Evolutionary conservation across 2,888 invertebrate genomes (phyloP).

Genomic region (Callyntrura sp.): DNA sequence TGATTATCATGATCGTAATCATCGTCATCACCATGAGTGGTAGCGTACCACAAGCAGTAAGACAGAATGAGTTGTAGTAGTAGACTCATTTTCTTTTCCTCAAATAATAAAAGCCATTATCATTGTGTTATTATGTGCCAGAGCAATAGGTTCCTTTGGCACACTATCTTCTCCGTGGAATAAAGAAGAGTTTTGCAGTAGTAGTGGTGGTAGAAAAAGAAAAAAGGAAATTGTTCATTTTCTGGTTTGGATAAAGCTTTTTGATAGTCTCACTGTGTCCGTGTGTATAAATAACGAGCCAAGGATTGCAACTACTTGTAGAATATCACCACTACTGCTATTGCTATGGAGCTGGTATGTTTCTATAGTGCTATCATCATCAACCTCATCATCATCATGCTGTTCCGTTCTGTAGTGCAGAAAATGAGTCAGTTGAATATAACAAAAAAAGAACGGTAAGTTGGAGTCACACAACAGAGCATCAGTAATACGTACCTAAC

Average conservation of each 20-base stretch:
- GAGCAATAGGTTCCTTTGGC: too few species aligned
- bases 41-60: not conserved
- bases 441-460: not conserved
- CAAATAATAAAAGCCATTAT: conserved; percentile 54
- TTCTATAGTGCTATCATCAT: too few species aligned
- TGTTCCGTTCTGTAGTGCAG: not conserved
- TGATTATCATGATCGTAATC: conserved; percentile 21
- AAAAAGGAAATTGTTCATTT: conserved; percentile 70
- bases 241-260: conserved; percentile 55
- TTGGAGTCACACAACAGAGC: too few species aligned
- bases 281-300: conserved; percentile 34
- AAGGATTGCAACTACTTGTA: conserved; percentile 58
- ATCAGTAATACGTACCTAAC: too few species aligned
- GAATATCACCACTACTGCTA: conserved; percentile 35
- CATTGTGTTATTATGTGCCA: conserved; percentile 25
- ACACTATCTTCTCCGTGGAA: not conserved
- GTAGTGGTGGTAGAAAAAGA: too few species aligned
- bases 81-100: conserved; percentile 35
- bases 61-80: too few species aligned
- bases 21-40: not conserved
- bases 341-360: too few species aligned
- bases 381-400: conserved; percentile 24
- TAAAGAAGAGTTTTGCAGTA: conserved; percentile 7
- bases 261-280: conserved; percentile 33
- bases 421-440: conserved; percentile 4